These are phyloP conservation scores for Chiloscyllium punctatum DNA, from an alignment of 2,797 vertebrate species.

Conservation along the genomic window DNA sequence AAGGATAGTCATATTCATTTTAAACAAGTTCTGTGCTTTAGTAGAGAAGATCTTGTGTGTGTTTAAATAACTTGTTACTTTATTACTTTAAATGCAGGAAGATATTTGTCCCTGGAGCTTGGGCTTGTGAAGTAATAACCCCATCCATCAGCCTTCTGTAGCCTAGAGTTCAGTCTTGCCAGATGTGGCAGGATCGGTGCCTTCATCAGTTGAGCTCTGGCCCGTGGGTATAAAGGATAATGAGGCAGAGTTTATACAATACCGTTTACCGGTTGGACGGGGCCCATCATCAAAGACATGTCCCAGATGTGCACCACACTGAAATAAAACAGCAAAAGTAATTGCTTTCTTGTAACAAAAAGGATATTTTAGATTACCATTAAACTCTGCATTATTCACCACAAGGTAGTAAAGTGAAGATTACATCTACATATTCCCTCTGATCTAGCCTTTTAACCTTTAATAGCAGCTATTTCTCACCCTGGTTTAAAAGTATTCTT, in stretches of 20 bases:
- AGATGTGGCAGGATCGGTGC: constrained; percentile 43
- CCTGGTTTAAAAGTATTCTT: background rate
- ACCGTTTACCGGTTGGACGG: constrained; percentile 83
- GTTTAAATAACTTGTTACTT: constrained; percentile 37
- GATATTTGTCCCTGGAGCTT: constrained; percentile 32
- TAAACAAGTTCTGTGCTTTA: constrained; percentile 31
- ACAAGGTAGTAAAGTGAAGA: constrained; percentile 1
- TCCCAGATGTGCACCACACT: constrained; percentile 94
- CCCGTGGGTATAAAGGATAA: constrained; percentile 69
- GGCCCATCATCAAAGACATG: constrained; percentile 95
- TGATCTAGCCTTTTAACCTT: constrained; percentile 33
- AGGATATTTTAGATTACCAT: constrained; percentile 34
- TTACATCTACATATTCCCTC: constrained; percentile 29
- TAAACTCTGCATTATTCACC: constrained; percentile 28
- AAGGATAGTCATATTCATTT: constrained; percentile 20
- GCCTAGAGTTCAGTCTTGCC: constrained; percentile 66
- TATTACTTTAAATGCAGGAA: constrained; percentile 35
- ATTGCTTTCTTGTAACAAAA: constrained; percentile 37
- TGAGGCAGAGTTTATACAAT: constrained; percentile 92
- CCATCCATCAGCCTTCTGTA: constrained; percentile 29
- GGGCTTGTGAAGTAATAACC: constrained; percentile 34
- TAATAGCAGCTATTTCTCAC: constrained; percentile 19
- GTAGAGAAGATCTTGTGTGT: constrained; percentile 29
- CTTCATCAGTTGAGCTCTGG: constrained; percentile 42
- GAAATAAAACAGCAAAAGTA: constrained; percentile 48